Base-by-base conservation (phyloP, 2,113 vertebrate species). In the Cryptotis parvus region DNA sequence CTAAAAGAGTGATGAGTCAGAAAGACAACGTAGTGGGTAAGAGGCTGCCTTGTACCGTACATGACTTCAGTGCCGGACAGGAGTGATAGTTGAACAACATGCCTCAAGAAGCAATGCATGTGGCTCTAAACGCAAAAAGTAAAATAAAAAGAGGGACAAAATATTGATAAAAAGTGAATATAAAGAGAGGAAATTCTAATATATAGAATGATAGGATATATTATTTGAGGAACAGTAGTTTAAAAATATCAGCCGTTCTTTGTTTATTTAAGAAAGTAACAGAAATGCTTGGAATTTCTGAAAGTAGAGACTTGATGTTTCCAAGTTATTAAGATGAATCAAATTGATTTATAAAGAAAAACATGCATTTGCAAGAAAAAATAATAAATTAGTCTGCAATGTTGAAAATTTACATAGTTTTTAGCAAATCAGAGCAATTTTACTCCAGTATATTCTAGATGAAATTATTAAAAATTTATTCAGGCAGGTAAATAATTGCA, bases 381-480 rank as follows among this genome's bases (percentile, higher is more conserved):
- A 49, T 52, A 26, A 22, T 76, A 79, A 41, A 45, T 52, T 70
- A 84, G 63, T 24, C 26, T 18, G 0, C n/a, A 58, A 20, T 58
- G 55, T 58, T 58, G 55, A 58, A 22, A 58, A 58, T 58, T 58
- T 24, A 58, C 24, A 49, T 6, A 66, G 10, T 61, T 68, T 63
- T 76, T 26, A 68, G 22, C 69, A 43, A 77, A 75, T 89, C 24
- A 52, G 9, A 26, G 12, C 29, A 68, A 26, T 69, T 77, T 41
- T 58, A 61, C 52, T 87, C 73, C 15, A 58, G 9, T 73, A 24
- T 3, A 0, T 31, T 35, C 4, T 81, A 85, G 18, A 61, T 61
- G 18, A 83, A 79, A 45, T 73, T 81, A 33, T 74, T 88, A 27
- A 27, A 77, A 76, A 58, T 49, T 75, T 91, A 27, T 26, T 81